These are phyloP conservation scores for Erebia palarica DNA, from an alignment of 2,888 invertebrate genomes.

Conservation along the genomic window DNA sequence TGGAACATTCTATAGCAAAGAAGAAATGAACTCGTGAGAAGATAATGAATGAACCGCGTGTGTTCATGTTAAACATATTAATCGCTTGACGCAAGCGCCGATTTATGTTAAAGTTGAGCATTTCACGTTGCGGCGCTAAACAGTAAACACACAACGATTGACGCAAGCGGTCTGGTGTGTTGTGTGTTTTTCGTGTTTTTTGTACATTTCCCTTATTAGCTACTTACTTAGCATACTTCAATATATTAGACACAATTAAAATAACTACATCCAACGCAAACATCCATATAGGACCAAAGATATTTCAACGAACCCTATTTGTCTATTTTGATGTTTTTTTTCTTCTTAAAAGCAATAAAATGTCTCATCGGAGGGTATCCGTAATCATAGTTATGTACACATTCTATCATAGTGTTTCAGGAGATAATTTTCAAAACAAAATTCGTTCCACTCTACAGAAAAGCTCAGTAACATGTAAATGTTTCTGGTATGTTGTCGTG, in stretches of 20 bases:
- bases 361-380: too few relatives aligned
- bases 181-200: not conserved
- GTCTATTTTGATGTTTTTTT: too few relatives aligned
- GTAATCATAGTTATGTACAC: too few relatives aligned
- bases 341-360: too few relatives aligned
- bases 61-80: slow-evolving; percentile 52
- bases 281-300: too few relatives aligned
- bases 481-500: too few relatives aligned
- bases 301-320: too few relatives aligned
- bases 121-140: slow-evolving; percentile 65
- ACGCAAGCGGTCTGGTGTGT: not conserved
- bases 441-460: too few relatives aligned
- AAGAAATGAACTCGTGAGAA: slow-evolving; percentile 44
- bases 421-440: too few relatives aligned
- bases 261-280: not conserved
- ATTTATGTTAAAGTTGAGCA: slow-evolving; percentile 53
- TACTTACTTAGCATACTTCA: too few relatives aligned
- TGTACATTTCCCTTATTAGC: not conserved
- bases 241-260: not conserved
- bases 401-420: too few relatives aligned
- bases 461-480: too few relatives aligned
- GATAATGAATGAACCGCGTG: slow-evolving; percentile 46
- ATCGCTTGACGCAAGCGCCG: slow-evolving; percentile 58
- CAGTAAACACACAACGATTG: slow-evolving; percentile 24
- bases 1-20: not conserved